Evolutionary conservation across 2,797 vertebrate species (phyloP).

Genomic region (Capromys pilorides): DNA sequence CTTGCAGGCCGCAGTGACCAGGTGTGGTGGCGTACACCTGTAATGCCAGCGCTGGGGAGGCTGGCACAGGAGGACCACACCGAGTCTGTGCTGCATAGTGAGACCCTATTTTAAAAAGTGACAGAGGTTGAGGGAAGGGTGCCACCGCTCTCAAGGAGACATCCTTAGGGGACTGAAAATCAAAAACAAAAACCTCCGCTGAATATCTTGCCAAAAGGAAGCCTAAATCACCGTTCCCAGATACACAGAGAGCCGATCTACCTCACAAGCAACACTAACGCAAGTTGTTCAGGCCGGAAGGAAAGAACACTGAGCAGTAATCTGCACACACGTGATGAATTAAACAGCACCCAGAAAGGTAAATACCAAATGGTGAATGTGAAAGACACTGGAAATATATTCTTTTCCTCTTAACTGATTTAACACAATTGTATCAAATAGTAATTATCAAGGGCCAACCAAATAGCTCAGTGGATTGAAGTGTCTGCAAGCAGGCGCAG

Average conservation of each 20-base stretch:
- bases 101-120: not conserved
- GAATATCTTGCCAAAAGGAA: not conserved
- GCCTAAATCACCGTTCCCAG: not conserved
- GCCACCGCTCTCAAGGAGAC: not conserved
- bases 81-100: no score
- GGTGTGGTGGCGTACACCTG: no score
- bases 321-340: not conserved
- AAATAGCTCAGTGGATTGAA: no score
- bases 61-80: no score
- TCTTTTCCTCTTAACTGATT: constrained; percentile 14
- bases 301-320: not conserved
- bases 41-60: no score
- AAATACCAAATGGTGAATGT: not conserved
- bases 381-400: not conserved
- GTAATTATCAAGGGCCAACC: not conserved
- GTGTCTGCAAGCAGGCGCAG: no score
- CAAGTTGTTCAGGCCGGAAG: not conserved
- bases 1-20: no score
- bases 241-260: not conserved
- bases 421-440: not conserved
- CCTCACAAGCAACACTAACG: not conserved
- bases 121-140: not conserved
- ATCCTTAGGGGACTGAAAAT: not conserved
- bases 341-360: not conserved
- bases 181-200: not conserved